Base-by-base conservation (phyloP, 2,113 vertebrate species). In the Donacobius atricapilla region DNA sequence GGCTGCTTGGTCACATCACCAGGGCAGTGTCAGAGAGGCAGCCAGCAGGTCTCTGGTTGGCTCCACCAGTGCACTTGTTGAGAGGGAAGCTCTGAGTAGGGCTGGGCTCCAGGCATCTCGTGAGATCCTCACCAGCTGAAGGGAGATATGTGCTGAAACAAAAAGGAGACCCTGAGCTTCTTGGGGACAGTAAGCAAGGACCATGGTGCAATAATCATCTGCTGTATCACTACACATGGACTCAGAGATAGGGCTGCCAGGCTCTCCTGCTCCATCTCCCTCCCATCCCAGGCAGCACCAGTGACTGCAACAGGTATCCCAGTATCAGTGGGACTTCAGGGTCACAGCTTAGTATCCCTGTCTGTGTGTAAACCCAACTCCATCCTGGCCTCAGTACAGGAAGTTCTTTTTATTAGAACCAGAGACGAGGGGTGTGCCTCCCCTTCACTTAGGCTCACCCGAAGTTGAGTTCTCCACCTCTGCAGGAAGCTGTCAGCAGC, bases 11-110 rank as follows among this genome's bases (percentile, higher is more conserved):
- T 96, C 94, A 94, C 68, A 95, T 68, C 88, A 94, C 94, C 79
- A 92, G 60, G 66, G 85, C 2, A 5, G 88, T 45, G 54, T 80
- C 94, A 3, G 88, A 92, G 50, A 95, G 68, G 65, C 87, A 94
- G 95, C 72, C 87, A 63, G 64, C 54, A 76, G 93, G 30, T 77
- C 94, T 95, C 96, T 93, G 93, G 75, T 87, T 33, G 0, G 69
- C 64, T 94, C 54, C 92, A 86, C 11, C 61, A 81, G 93, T 81
- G 70, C 84, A 97, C 64, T 96, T 96, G 92, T 95, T 96, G 69
- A 96, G 88, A 94, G 97, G 97, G 83, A 98, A 95, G 35, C 22
- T 88, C 66, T 93, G 95, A 37, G 83, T 18, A 42, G 93, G n/a
- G 71, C 69, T 86, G 63, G 90, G 68, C 87, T 97, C 96, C 90